Conservation (phyloP, 30 jellyfish, hydroid and myxozoan genomes). For the Clytia hemisphaerica region DNA sequence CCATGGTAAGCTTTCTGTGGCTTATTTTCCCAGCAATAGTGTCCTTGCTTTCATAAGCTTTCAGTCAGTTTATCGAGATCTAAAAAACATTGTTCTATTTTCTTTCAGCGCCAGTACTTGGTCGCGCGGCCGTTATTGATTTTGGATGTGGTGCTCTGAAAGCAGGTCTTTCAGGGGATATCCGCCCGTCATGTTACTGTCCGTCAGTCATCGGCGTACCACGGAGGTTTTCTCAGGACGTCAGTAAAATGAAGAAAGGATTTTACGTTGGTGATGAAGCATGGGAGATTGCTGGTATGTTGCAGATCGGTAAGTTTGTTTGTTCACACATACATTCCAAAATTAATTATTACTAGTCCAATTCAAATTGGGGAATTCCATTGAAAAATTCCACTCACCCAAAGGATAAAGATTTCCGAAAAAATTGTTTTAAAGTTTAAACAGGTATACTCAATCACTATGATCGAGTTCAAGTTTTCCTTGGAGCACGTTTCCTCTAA, state of each 20-base stretch:
- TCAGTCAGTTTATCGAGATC: no score
- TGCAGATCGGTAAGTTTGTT: conserved; percentile 90
- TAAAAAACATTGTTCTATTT: no score
- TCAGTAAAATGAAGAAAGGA: conserved; percentile 64
- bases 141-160: conserved; percentile 83
- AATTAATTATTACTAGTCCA: no score
- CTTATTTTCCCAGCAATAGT: background rate
- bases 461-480: no score
- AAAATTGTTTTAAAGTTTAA: background rate
- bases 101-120: conserved; percentile 12
- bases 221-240: conserved; percentile 86
- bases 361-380: background rate
- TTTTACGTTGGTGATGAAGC: conserved; percentile 92
- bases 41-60: no score
- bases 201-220: conserved; percentile 97
- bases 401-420: background rate
- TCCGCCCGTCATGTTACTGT: conserved; percentile 51
- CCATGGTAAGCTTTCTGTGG: no score
- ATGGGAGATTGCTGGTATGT: conserved; percentile 76
- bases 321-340: no score
- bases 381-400: background rate
- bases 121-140: conserved; percentile 74
- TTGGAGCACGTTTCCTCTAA: no score
- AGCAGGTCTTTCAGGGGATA: conserved; percentile 92
- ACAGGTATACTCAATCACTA: no score